A percentile compares a stretch with the other conserved stretches of the same genome.
Conservation (phyloP, 2,113 vertebrate genomes). For the Lasiurus cinereus region DNA sequence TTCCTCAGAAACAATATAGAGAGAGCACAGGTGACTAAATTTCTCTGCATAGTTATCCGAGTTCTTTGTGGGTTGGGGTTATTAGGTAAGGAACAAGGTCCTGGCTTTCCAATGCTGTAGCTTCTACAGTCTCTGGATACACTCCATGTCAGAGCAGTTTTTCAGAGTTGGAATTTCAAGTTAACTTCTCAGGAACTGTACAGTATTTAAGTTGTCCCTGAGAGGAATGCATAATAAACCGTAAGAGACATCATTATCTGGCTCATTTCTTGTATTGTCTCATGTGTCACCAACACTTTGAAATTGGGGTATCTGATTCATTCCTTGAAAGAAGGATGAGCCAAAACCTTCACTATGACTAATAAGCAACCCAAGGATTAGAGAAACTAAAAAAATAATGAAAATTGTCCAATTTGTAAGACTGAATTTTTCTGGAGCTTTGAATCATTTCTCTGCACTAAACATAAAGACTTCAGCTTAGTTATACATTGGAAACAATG, state of each 20-base stretch:
- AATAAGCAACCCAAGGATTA: neutral
- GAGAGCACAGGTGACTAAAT: neutral
- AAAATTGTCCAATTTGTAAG: neutral
- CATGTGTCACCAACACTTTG: neutral
- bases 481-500: neutral
- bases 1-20: constrained; percentile 16
- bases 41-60: neutral
- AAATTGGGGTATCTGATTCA: neutral
- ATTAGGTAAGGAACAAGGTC: neutral
- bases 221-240: neutral
- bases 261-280: neutral
- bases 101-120: neutral
- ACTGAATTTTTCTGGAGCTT: neutral
- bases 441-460: neutral
- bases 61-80: neutral
- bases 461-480: neutral
- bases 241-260: neutral
- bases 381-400: neutral
- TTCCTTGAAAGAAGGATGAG: constrained; percentile 12
- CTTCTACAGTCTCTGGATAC: neutral
- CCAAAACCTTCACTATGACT: neutral
- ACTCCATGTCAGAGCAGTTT: neutral
- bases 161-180: constrained; percentile 22
- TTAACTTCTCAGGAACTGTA: neutral
- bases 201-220: neutral